Evolutionary conservation across 2,113 vertebrate genomes (phyloP).

Genomic region (Arenaria interpres): DNA sequence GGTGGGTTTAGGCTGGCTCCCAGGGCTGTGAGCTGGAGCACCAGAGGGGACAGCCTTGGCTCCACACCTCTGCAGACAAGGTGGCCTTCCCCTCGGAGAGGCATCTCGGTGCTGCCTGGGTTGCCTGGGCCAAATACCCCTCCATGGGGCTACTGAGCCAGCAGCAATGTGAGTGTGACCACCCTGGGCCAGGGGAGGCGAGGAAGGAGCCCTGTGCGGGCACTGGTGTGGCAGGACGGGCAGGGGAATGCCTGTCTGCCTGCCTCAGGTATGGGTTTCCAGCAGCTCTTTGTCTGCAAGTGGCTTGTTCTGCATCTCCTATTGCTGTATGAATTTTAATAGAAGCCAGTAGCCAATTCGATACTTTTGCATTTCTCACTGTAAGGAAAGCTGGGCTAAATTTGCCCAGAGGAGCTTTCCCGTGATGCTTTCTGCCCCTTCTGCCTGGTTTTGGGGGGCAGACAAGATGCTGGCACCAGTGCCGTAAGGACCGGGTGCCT

Average conservation of each 20-base stretch:
- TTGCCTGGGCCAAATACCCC: neutral
- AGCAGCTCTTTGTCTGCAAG: neutral
- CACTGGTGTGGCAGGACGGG: rapidly evolving
- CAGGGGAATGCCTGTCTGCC: neutral
- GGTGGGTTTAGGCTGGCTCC: neutral
- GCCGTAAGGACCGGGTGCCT: rapidly evolving
- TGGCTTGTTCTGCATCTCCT: neutral
- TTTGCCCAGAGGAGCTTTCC: neutral
- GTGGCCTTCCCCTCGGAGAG: neutral
- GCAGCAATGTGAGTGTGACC: rapidly evolving
- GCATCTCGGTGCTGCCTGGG: neutral
- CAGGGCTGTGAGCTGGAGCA: neutral
- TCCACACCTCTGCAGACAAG: neutral
- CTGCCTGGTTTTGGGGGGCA: neutral
- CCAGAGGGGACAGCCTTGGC: neutral
- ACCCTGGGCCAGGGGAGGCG: neutral
- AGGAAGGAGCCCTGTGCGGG: neutral
- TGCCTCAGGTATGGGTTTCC: neutral
- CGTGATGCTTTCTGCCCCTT: rapidly evolving
- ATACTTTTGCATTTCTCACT: neutral
- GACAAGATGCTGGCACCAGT: rapidly evolving
- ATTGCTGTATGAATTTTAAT: neutral
- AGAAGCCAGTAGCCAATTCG: neutral
- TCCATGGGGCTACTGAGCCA: rapidly evolving
- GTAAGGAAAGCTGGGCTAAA: neutral